Percentiles rank a stretch among this genome's conserved stretches.
These are phyloP conservation scores for Andrena bicolor DNA, from an alignment of 2,888 invertebrate species.

Conservation along the genomic window DNA sequence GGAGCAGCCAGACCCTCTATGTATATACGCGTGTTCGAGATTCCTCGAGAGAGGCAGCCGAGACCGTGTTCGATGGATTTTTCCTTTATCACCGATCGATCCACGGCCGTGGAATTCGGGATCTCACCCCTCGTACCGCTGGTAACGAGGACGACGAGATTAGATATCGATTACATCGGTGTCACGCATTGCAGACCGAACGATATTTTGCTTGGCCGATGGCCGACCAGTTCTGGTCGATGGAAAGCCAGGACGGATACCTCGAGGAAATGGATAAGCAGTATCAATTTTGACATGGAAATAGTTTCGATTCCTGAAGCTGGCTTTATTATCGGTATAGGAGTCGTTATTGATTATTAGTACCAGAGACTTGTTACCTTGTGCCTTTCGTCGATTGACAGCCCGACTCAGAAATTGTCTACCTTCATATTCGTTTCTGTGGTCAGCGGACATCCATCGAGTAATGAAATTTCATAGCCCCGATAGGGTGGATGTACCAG, in stretches of 20 bases:
- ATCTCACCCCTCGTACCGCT: constrained; percentile 37
- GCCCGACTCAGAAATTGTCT: neutral
- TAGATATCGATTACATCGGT: constrained; percentile 69
- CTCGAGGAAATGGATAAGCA: constrained; percentile 39
- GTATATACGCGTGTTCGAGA: constrained; percentile 2
- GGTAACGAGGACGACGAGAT: constrained; percentile 67
- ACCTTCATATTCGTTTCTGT: neutral
- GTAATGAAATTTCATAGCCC: neutral
- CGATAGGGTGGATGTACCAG: too few relatives aligned
- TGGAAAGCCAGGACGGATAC: constrained; percentile 26
- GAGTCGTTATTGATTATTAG: neutral
- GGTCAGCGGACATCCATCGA: neutral
- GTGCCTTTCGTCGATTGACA: neutral
- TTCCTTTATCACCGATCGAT: constrained; percentile 58
- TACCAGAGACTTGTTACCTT: neutral
- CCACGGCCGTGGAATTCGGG: constrained; percentile 44
- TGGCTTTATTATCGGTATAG: constrained; percentile 5
- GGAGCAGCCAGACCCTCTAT: neutral
- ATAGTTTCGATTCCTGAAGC: neutral
- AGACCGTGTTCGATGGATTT: constrained; percentile 13
- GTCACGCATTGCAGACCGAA: constrained; percentile 59
- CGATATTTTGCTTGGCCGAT: constrained; percentile 54
- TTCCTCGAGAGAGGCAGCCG: constrained; percentile 12
- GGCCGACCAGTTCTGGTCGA: constrained; percentile 32
- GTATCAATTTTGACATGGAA: constrained; percentile 36